phyloP scores from a whole-genome alignment of 2,888 invertebrate species.

The Gisinianus flammeolus region DNA sequence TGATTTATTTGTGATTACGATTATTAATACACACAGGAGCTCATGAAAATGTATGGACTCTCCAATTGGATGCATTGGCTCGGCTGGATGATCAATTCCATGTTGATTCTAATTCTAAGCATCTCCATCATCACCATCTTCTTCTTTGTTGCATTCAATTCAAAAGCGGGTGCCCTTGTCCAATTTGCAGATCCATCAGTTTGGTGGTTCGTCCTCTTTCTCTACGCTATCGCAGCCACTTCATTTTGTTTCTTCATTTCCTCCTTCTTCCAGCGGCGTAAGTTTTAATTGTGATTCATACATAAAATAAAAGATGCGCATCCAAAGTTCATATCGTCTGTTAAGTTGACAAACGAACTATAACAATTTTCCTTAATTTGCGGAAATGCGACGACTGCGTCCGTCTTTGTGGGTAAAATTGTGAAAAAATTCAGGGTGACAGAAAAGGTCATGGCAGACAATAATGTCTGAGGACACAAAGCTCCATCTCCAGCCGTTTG shows the following conservation, averaged over 20 bases:
- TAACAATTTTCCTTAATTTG: no score
- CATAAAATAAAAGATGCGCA: no score
- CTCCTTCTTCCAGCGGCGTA: slow-evolving; percentile 63
- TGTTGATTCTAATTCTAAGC: slow-evolving; percentile 61
- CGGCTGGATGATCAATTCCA: slow-evolving; percentile 65
- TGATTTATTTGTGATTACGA: no score
- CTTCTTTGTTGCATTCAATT: slow-evolving; percentile 59
- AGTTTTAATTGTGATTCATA: no score
- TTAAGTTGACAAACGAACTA: no score
- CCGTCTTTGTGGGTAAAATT: no score
- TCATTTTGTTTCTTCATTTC: slow-evolving; percentile 63
- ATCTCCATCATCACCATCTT: slow-evolving; percentile 61
- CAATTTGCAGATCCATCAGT: slow-evolving; percentile 60
- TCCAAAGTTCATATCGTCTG: no score
- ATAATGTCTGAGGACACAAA: no score
- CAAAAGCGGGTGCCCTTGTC: slow-evolving; percentile 59
- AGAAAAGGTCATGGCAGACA: no score
- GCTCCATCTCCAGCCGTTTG: no score
- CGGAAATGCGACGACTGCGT: no score
- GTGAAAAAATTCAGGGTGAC: no score
- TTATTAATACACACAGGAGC: slow-evolving; percentile 63
- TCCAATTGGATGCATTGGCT: slow-evolving; percentile 66
- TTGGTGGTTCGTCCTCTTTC: slow-evolving; percentile 62
- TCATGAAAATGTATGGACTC: slow-evolving; percentile 68
- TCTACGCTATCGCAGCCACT: slow-evolving; percentile 62